A percentile compares a stretch with the other conserved stretches of the same genome.
These are phyloP conservation scores for Pseudorhombus dupliciocellatus DNA, from an alignment of 2,113 vertebrate species.

Conservation along the genomic window DNA sequence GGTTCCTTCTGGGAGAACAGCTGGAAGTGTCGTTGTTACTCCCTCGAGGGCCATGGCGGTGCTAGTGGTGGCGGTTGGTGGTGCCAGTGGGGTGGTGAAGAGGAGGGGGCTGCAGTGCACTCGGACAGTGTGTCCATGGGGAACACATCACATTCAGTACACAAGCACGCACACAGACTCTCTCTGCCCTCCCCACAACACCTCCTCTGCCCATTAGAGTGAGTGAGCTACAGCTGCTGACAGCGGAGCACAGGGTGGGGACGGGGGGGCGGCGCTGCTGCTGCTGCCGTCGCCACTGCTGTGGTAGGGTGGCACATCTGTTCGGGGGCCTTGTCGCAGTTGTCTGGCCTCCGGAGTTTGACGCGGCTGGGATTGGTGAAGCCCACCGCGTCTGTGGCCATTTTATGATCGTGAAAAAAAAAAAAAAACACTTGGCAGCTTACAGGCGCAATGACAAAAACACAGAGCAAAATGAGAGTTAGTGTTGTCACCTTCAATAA, in stretches of 20 bases:
- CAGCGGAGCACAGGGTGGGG: conserved; percentile 32
- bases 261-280: too few species aligned
- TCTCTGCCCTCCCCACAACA: conserved; percentile 12
- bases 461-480: background rate
- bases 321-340: conserved; percentile 41
- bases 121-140: conserved; percentile 58
- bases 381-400: conserved; percentile 19
- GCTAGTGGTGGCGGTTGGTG: conserved; percentile 5
- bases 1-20: conserved; percentile 59
- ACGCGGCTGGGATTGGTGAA: conserved; percentile 28
- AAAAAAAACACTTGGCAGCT: conserved; percentile 48
- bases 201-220: conserved; percentile 53
- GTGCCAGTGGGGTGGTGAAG: background rate
- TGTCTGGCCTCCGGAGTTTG: conserved; percentile 39
- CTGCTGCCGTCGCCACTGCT: conserved; percentile 15
- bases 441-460: background rate
- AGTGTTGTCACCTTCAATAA: conserved; percentile 6
- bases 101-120: background rate
- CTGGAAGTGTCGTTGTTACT: conserved; percentile 55
- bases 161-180: conserved; percentile 38
- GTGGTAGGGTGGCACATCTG: conserved; percentile 50
- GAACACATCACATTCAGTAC: conserved; percentile 44
- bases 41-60: conserved; percentile 12
- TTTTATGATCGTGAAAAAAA: conserved; percentile 41
- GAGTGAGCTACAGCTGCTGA: conserved; percentile 61